Evolutionary conservation across 2,888 invertebrate species (phyloP).

Genomic region (Drosophila flavopinicola): DNA sequence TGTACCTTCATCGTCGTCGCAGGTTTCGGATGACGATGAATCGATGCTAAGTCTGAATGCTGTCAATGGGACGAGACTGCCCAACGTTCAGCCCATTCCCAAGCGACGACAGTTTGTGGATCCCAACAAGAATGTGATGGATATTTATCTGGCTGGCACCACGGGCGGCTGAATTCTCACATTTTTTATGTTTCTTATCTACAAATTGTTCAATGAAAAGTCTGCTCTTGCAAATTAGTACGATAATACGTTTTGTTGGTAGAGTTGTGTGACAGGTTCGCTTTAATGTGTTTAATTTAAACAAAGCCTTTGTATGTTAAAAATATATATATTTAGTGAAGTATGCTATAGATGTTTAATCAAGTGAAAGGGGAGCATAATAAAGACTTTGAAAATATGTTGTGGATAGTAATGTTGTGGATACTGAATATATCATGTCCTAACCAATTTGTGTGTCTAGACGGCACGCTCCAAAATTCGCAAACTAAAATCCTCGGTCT

Average conservation of each 20-base stretch:
- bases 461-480: too few species aligned
- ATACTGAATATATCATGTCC: too few species aligned
- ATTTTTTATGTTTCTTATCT: too few species aligned
- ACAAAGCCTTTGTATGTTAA: neutral
- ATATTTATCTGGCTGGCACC: slow-evolving; percentile 58
- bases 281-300: neutral
- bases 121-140: slow-evolving; percentile 50
- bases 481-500: too few species aligned
- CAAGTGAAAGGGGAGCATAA: neutral
- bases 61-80: slow-evolving; percentile 66
- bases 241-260: neutral
- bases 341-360: neutral
- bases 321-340: neutral
- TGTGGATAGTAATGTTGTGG: too few species aligned
- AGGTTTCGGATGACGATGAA: slow-evolving; percentile 38
- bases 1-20: neutral
- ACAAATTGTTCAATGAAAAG: too few species aligned
- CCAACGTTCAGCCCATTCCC: slow-evolving; percentile 62
- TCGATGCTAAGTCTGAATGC: slow-evolving; percentile 62
- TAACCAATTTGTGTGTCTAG: too few species aligned
- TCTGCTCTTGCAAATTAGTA: too few species aligned
- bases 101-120: slow-evolving; percentile 48
- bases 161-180: slow-evolving; percentile 48
- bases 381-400: neutral
- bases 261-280: neutral